Percentiles rank a stretch among this genome's conserved stretches.
Evolutionary conservation across 2,888 invertebrate genomes (phyloP).

Genomic region (Hyles lineata): DNA sequence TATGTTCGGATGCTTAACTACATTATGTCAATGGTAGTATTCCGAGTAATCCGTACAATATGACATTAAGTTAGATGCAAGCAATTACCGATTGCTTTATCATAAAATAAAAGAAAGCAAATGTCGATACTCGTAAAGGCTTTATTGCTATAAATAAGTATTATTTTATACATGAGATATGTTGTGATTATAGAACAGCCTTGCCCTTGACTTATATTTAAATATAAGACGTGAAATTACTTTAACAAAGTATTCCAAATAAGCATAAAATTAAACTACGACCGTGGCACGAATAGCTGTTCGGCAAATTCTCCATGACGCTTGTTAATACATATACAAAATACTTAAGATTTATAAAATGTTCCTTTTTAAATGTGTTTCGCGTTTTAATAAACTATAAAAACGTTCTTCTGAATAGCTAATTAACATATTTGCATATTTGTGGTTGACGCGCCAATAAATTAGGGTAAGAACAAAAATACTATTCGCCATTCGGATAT

Average conservation of each 20-base stretch:
- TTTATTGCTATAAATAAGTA: neutral
- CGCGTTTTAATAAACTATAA: neutral
- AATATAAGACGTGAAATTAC: neutral
- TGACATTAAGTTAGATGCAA: neutral
- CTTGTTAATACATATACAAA: neutral
- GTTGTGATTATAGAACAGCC: neutral
- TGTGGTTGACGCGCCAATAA: neutral
- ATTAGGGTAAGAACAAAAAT: neutral
- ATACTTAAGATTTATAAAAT: neutral
- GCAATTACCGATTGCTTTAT: neutral
- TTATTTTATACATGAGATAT: neutral
- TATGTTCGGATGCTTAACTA: conserved; percentile 24
- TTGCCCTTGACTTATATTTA: conserved; percentile 3
- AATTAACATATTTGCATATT: neutral
- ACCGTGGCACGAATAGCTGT: conserved; percentile 1
- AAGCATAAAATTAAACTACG: neutral
- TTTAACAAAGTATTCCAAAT: neutral
- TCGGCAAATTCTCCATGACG: neutral
- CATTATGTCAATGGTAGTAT: conserved; percentile 25
- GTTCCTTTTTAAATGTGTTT: too few species aligned
- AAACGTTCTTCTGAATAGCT: neutral
- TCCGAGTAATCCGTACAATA: conserved; percentile 4
- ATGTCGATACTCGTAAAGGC: neutral
- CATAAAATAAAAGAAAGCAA: neutral
- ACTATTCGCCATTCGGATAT: too few species aligned